Evolutionary conservation across 1,140 invertebrate species (phyloP), one percentile per base, ranked within the genome.

Genomic region (Nylanderia fulva): DNA sequence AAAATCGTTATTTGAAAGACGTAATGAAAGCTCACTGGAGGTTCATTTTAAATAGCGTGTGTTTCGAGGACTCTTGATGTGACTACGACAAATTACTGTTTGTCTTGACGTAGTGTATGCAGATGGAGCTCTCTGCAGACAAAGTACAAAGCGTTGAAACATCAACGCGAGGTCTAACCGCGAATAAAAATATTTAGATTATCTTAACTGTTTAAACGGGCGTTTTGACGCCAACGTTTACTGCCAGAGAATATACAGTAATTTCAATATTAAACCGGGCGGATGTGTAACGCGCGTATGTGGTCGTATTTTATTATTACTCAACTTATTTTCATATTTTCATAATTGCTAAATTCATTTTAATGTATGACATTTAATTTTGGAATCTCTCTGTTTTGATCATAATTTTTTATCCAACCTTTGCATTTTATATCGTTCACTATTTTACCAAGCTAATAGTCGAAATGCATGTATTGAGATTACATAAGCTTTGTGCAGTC

Each of bases 1-100:
- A 66, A 11, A 45, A 64, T 52, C 48, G n/a, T 42, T 54, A 48
- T 66, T 48, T 48, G 75, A 66, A 66, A 4, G 18, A 11, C 75
- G n/a, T 48, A 15, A 52, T 48, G 9, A 52, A 79, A 66, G 42
- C 61, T 24, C 21, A 27, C 21, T 18, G 1, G 33, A 33, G 18
- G 63, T 68, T 69, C 39, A 48, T 69, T 69, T 79, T 79, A 69
- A 69, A 79, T 54, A 54, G 9, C 74, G 74, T 29, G 56, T 33
- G 56, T 64, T 64, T 64, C 24, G 74, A 13, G 7, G 42, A 54
- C 76, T 48, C 45, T 48, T 54, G 63, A 79, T 79, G 45, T 56
- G 63, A 21, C 45, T 54, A 39, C 33, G 63, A 79, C 76, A 79
- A 69, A 79, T 79, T 79, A 68, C 63, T 79, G 76, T 79, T 79